Conservation (phyloP, 2,888 invertebrate species). For the Dolomedes plantarius region DNA sequence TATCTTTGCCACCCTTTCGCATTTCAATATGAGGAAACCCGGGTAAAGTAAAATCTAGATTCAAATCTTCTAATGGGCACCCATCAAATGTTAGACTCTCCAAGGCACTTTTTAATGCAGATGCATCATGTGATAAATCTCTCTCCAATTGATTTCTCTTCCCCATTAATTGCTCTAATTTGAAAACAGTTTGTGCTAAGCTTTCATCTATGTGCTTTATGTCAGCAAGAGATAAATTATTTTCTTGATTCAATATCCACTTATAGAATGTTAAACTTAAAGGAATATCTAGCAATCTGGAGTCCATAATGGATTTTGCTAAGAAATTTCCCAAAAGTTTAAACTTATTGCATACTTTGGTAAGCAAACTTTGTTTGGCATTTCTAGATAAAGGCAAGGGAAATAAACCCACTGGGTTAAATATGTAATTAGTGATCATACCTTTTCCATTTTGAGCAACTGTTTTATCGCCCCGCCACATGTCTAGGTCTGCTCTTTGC, state of each 20-base stretch:
- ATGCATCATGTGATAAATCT: slow-evolving; percentile 17
- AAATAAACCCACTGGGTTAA: slow-evolving; percentile 90
- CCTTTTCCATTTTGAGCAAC: slow-evolving; percentile 42
- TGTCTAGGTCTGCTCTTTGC: slow-evolving; percentile 92
- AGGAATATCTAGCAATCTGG: slow-evolving; percentile 98
- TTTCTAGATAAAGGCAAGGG: slow-evolving; percentile 90
- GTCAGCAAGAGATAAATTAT: slow-evolving; percentile 86
- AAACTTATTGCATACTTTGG: slow-evolving; percentile 92
- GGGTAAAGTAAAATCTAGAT: slow-evolving; percentile 95
- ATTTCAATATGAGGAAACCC: slow-evolving; percentile 94
- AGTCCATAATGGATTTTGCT: slow-evolving; percentile 99
- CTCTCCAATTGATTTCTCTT: slow-evolving; percentile 76
- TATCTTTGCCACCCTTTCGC: slow-evolving; percentile 93
- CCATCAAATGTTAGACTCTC: slow-evolving; percentile 87
- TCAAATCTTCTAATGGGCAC: slow-evolving; percentile 91
- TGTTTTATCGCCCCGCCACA: slow-evolving; percentile 88
- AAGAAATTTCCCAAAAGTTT: slow-evolving; percentile 98
- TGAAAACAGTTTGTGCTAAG: slow-evolving; percentile 81
- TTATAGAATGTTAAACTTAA: slow-evolving; percentile 96
- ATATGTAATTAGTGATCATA: slow-evolving; percentile 80
- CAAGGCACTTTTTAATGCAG: slow-evolving; percentile 70
- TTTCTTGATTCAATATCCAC: slow-evolving; percentile 94
- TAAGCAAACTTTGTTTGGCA: slow-evolving; percentile 85
- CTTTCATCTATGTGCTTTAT: slow-evolving; percentile 90
- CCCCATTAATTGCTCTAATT: slow-evolving; percentile 77